A percentile compares a stretch with the other conserved stretches of the same genome.
phyloP scores from a whole-genome alignment of 1,140 invertebrate species.

The Brachionus paranguensis region DNA sequence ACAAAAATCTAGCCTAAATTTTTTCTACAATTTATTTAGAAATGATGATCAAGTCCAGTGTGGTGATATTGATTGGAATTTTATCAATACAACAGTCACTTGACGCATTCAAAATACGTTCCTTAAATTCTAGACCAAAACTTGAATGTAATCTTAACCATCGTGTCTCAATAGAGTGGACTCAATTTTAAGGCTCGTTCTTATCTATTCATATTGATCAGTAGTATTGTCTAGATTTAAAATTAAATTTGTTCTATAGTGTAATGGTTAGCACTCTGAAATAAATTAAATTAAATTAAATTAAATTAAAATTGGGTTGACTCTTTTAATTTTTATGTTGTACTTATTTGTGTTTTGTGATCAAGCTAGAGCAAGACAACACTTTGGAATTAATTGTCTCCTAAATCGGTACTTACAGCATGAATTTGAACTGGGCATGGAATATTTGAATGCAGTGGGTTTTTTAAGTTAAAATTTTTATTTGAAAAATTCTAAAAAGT shows the following conservation, averaged over 20 bases:
- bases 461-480: neutral
- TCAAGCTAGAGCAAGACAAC: neutral
- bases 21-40: neutral
- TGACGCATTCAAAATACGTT: neutral
- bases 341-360: neutral
- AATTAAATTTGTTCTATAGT: neutral
- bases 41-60: neutral
- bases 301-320: neutral
- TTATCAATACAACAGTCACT: neutral
- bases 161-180: neutral
- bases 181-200: neutral
- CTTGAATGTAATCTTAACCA: neutral
- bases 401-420: neutral
- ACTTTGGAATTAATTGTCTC: neutral
- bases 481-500: neutral
- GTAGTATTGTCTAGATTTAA: neutral
- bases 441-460: conserved; percentile 29
- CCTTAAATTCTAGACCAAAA: neutral
- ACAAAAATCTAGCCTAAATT: neutral
- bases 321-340: neutral
- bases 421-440: conserved; percentile 5
- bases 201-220: neutral
- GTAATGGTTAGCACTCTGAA: neutral
- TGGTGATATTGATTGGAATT: neutral
- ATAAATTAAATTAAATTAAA: neutral